Evolutionary conservation across 2,797 vertebrate species (phyloP).

Genomic region (Enteromius viviparus): DNA sequence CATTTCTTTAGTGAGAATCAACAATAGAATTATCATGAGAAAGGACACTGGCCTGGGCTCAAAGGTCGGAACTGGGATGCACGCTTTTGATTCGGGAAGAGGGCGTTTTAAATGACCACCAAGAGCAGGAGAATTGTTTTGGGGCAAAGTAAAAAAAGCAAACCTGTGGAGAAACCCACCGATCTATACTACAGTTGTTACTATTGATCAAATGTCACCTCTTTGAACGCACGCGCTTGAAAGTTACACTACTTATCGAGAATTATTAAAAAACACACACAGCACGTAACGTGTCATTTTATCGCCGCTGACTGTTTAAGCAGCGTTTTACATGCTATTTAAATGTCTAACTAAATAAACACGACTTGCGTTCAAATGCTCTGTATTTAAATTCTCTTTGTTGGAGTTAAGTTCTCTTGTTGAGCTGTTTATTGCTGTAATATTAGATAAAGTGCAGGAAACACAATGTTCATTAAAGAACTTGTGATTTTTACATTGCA

Average conservation of each 20-base stretch:
- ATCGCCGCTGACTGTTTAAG: background rate
- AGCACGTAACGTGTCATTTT: constrained; percentile 12
- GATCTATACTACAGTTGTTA: constrained; percentile 66
- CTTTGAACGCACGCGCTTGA: constrained; percentile 60
- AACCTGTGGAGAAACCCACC: constrained; percentile 64
- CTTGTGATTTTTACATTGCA: constrained; percentile 24
- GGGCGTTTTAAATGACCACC: constrained; percentile 64
- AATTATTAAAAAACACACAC: constrained; percentile 41
- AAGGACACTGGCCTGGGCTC: constrained; percentile 71
- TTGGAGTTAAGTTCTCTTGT: no score
- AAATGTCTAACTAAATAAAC: background rate
- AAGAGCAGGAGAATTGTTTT: constrained; percentile 64
- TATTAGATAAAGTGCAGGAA: background rate
- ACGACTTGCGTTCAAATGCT: constrained; percentile 3
- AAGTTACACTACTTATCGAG: constrained; percentile 64
- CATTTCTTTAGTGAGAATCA: constrained; percentile 73
- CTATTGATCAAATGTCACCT: constrained; percentile 71
- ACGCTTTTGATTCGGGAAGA: constrained; percentile 67
- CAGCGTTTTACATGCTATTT: background rate
- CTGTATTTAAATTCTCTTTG: background rate
- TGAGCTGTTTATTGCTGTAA: background rate
- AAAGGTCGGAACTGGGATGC: constrained; percentile 69
- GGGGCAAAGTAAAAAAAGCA: constrained; percentile 59
- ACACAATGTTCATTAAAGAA: constrained; percentile 15
- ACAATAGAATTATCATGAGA: constrained; percentile 82